A percentile compares a stretch with the other conserved stretches of the same genome.
These are phyloP conservation scores for Danio tinwini DNA, from an alignment of 2,797 vertebrate species.

Conservation along the genomic window DNA sequence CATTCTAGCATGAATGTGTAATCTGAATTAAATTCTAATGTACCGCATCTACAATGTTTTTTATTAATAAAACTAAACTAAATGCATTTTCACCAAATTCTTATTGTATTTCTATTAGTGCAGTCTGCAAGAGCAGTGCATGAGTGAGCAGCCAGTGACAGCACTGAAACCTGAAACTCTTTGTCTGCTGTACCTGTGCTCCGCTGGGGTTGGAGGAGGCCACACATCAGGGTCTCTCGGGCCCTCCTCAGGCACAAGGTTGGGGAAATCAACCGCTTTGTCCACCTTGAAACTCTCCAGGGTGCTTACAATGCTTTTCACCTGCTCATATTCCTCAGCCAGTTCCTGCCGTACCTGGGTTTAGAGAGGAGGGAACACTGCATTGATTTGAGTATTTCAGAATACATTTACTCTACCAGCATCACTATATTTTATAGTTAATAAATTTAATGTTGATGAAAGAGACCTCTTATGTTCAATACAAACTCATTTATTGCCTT, in stretches of 20 bases:
- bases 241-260: slow-evolving; percentile 82
- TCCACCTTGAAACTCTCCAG: slow-evolving; percentile 93
- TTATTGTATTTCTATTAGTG: too few relatives aligned
- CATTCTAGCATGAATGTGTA: too few relatives aligned
- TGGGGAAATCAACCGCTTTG: slow-evolving; percentile 84
- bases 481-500: too few relatives aligned
- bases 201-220: slow-evolving; percentile 93
- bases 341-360: slow-evolving; percentile 89
- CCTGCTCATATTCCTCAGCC: slow-evolving; percentile 93
- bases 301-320: slow-evolving; percentile 90
- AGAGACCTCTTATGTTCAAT: too few relatives aligned
- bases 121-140: too few relatives aligned
- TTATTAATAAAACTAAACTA: too few relatives aligned
- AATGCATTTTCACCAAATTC: too few relatives aligned
- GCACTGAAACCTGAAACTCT: not conserved
- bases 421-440: not conserved
- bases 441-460: too few relatives aligned
- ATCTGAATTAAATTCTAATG: too few relatives aligned
- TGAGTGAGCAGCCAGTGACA: not conserved
- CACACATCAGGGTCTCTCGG: slow-evolving; percentile 88
- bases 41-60: too few relatives aligned
- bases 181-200: slow-evolving; percentile 85
- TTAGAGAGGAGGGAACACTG: slow-evolving; percentile 21
- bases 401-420: not conserved
- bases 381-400: not conserved